These are phyloP conservation scores for Thalassoma bifasciatum DNA, from an alignment of 2,113 vertebrate genomes.

Conservation along the genomic window DNA sequence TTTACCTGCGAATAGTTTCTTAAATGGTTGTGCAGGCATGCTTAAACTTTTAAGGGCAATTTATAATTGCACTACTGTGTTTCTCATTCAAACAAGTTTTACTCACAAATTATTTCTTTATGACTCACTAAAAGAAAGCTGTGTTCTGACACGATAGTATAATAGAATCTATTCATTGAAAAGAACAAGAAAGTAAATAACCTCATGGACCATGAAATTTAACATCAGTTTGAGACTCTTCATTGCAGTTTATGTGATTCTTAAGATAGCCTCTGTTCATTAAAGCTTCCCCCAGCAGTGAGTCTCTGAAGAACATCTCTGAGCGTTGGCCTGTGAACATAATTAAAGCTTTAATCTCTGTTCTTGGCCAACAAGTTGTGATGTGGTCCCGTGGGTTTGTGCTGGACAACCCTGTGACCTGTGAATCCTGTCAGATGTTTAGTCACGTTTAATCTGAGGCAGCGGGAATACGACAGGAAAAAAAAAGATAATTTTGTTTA, in stretches of 20 bases:
- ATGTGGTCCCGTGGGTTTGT: constrained; percentile 36
- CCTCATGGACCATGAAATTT: background rate
- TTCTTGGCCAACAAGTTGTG: constrained; percentile 56
- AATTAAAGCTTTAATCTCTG: constrained; percentile 74
- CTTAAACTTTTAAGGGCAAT: constrained; percentile 6
- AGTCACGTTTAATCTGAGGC: constrained; percentile 67
- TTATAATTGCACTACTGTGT: background rate
- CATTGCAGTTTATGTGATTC: background rate
- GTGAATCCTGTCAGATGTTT: constrained; percentile 59
- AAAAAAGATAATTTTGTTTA: background rate
- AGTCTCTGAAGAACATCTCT: constrained; percentile 45
- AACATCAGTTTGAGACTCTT: background rate
- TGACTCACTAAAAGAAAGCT: background rate
- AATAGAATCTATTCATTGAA: background rate
- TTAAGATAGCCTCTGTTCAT: constrained; percentile 13
- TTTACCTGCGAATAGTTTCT: background rate
- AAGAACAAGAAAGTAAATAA: background rate
- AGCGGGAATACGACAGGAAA: constrained; percentile 3
- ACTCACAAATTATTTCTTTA: background rate
- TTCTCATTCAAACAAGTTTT: constrained; percentile 6
- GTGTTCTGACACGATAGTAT: background rate
- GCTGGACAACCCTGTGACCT: constrained; percentile 48
- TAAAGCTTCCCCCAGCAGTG: constrained; percentile 6
- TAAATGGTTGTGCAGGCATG: background rate
- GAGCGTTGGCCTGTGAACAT: constrained; percentile 43